Evolutionary conservation across 2,888 invertebrate species (phyloP), one percentile per base, ranked within the genome.

Genomic region (Nemapogon koenigi): DNA sequence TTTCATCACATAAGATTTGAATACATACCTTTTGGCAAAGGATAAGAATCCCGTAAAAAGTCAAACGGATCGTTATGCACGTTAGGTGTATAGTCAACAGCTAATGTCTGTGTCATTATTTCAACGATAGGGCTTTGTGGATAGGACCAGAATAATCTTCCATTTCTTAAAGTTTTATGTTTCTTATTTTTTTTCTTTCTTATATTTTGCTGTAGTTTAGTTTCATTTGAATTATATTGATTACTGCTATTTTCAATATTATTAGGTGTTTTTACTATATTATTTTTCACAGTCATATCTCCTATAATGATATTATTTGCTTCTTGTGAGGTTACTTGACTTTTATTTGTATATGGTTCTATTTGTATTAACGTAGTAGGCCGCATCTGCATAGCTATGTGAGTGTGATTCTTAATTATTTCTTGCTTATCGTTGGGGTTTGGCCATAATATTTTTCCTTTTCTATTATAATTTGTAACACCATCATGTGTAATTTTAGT

Each of bases 1-100:
- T n/a, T n/a, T n/a, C n/a, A n/a, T n/a, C n/a, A n/a, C n/a, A n/a
- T n/a, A n/a, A n/a, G n/a, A n/a, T n/a, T n/a, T n/a, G n/a, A n/a
- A n/a, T n/a, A n/a, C n/a, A n/a, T 55, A 79, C 78, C 78, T 63
- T 70, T 71, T 7, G 79, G 73, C 39, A 73, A 46, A 13, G 72
- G 66, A 45, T 73, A 78, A 0, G 59, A 46, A 44, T 78, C 78
- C 3, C 75, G 52, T 8, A 79, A 50, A 46, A 76, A 67, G 43
- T 75, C 76, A 39, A 76, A 71, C 1, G 68, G 67, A 44, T 79
- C 75, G 16, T 55, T 61, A 1, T 57, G 45, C 37, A 65, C 57
- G 2, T 47, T 49, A 3, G 70, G 68, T 1, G 51, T 48, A 43
- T 68, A 66, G 38, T 65, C 59, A 0, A 51, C 37, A 1, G 64